Base-by-base conservation (phyloP, 2,797 vertebrate species). In the Syngnathus acus region DNA sequence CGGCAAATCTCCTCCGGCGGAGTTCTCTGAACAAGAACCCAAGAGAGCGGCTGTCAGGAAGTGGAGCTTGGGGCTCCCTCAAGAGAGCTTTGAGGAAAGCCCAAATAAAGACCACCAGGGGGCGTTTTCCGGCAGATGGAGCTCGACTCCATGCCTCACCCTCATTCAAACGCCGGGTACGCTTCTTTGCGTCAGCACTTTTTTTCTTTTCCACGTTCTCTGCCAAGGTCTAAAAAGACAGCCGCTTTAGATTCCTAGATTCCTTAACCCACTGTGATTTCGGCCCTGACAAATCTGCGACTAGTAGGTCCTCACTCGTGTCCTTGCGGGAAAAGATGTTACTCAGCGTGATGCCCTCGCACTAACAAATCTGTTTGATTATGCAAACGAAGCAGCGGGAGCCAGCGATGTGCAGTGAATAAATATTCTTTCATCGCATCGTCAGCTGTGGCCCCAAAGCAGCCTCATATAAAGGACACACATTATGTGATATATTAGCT, bases 121-220 rank as follows among this genome's bases (percentile, higher is more conserved):
- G 55, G 11, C 55, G 7, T 8, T 58, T 37, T 13, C 55, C n/a
- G 7, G 13, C 42, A 26, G 42, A 5, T 62, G 60, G 60, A 42
- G 42, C 42, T 69, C 62, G 1, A 84, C 85, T 43, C 76, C 81
- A 13, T 65, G 79, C 82, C 77, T 90, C 1, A 87, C 84, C 42
- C 89, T 91, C 72, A 86, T 91, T 82, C 84, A 85, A 66, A 71
- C 78, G 63, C 78, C 82, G 1, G 86, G 89, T 90, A 87, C 64
- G 62, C 66, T 32, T 61, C 68, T 68, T 67, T 71, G 58, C 78
- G 68, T 82, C 82, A 79, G 72, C 72, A 64, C 70, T 13, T 78
- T 69, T 37, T 74, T 69, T 81, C 75, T 84, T 81, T 75, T 80
- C 57, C 65, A 43, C 11, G 78, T 82, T 80, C 69, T 67, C 78